Conservation (phyloP, 2,113 vertebrate genomes). For the Mixornis gularis region DNA sequence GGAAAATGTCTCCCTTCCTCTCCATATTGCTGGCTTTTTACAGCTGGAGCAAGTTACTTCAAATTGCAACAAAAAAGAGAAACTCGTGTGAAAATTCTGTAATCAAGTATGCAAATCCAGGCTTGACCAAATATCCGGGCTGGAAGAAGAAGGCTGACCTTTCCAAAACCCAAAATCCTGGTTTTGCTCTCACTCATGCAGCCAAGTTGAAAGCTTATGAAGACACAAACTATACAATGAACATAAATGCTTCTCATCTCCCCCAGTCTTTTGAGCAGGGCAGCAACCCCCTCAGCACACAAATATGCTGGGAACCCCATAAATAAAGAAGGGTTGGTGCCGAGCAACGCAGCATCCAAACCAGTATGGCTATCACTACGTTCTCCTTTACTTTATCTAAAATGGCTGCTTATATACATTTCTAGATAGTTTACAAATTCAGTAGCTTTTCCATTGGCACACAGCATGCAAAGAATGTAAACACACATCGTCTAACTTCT, state of each 20-base stretch:
- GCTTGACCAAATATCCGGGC: background rate
- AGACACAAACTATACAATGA: background rate
- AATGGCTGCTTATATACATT: too few relatives aligned
- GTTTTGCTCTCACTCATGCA: background rate
- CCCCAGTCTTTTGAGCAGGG: background rate
- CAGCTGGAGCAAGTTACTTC: background rate
- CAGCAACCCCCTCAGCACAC: background rate
- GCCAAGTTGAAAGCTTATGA: background rate
- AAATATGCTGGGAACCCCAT: too few relatives aligned
- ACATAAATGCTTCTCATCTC: background rate
- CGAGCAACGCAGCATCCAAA: too few relatives aligned
- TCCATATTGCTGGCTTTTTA: fast-evolving
- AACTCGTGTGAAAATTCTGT: background rate
- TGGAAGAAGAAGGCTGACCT: background rate
- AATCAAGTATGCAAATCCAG: background rate
- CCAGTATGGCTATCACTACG: too few relatives aligned
- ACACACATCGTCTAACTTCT: too few relatives aligned
- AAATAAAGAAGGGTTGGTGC: too few relatives aligned
- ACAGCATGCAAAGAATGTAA: too few relatives aligned
- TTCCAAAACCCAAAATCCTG: background rate
- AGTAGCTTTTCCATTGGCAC: too few relatives aligned
- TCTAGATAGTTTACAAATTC: too few relatives aligned
- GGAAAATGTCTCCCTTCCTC: background rate
- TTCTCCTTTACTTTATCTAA: too few relatives aligned
- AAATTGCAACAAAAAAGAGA: background rate